Conservation (phyloP, 2,113 vertebrate species). For the Promerops cafer region DNA sequence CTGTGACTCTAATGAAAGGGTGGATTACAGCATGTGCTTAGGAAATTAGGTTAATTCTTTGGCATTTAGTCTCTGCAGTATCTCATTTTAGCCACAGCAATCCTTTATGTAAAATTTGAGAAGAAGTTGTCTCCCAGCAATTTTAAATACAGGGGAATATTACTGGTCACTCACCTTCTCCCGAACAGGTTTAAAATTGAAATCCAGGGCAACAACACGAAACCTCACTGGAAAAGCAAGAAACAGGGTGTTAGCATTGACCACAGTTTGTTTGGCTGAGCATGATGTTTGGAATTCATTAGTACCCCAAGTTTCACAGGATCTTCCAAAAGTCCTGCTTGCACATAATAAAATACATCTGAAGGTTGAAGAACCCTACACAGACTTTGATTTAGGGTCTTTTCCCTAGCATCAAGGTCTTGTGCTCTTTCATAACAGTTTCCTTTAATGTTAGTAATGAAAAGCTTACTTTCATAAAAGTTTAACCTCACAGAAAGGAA, state of each 20-base stretch:
- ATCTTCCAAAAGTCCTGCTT: not conserved
- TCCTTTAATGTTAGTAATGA: not conserved
- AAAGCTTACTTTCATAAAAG: not conserved
- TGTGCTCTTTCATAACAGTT: not conserved
- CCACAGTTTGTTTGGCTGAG: not conserved
- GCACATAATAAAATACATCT: not conserved
- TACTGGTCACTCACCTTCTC: constrained; percentile 38
- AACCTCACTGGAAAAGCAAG: constrained; percentile 54
- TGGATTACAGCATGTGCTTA: not conserved
- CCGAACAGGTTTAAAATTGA: constrained; percentile 32
- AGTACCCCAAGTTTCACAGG: not conserved
- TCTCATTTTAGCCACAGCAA: not conserved
- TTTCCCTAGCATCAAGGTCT: not conserved
- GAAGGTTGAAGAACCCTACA: not conserved
- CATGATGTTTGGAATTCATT: not conserved
- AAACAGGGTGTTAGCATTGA: not conserved
- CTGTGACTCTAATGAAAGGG: not conserved
- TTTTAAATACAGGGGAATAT: not conserved
- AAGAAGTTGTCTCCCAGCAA: not conserved
- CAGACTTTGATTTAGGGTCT: not conserved
- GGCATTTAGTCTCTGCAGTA: not conserved
- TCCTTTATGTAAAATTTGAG: not conserved
- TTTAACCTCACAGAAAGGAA: not conserved
- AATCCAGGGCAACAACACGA: constrained; percentile 52
- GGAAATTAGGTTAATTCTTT: not conserved